Base-by-base conservation (phyloP, 2,888 invertebrate species). In the Amphiduros pacificus region DNA sequence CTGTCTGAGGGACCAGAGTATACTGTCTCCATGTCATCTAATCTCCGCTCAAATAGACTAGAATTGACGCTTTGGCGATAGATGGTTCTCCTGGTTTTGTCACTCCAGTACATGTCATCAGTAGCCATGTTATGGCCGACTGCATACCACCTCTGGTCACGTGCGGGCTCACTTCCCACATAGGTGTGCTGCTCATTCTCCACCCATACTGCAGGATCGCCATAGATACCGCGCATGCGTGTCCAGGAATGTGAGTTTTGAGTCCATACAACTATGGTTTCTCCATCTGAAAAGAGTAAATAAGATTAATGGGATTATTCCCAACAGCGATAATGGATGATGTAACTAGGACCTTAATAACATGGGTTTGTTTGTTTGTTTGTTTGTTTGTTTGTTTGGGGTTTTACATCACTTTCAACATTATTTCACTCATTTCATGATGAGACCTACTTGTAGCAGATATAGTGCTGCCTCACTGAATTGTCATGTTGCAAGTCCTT, bases 161-260 rank as follows among this genome's bases (percentile, higher is more conserved):
- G 20, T n/a, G 58, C 5, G 22, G 58, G 48, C 17, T 49, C 36
- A 17, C 50, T 36, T 17, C 48, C 48, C 24, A 58, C 32, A 22
- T 50, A 50, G 31, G 22, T 50, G 24, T n/a, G 14, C 31, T 55
- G 40, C 17, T 9, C 6, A 28, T 36, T 31, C 11, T 14, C 32
- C n/a, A 58, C 31, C 58, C 58, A 58, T 31, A 36, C 36, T 4
- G 24, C 14, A 20, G 59, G 50, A 2, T 48, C 27, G 20, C 59
- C 59, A 36, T 41, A 53, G 41, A 59, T 36, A 3, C 59, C 59
- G n/a, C 59, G 36, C 17, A 59, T 22, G 27, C 48, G 32, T 4
- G 59, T 53, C 59, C 59, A 59, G 4, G 9, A 9, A 41, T 59
- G 59, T 2, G 59, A 59, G 22, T 59, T 31, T 22, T 59, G 59